Base-by-base conservation (phyloP, 2,797 vertebrate species). In the Cyprinella venusta region DNA sequence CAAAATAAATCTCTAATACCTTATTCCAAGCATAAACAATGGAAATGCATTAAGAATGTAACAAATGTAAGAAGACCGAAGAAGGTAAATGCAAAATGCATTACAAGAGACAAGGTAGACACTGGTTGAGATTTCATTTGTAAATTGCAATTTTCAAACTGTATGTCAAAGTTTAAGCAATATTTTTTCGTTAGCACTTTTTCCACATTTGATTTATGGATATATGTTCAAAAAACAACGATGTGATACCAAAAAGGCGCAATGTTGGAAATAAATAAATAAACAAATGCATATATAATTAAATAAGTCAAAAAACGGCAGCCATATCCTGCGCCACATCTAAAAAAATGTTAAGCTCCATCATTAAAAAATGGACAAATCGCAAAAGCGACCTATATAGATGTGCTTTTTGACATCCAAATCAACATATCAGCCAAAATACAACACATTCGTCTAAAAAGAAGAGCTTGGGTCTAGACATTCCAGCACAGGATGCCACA, bases 401-500 rank as follows among this genome's bases (percentile, higher is more conserved):
- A 33, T 26, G 40, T 56, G 52, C 61, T 68, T 79, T 63, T 67
- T 68, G 24, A 70, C 50, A 69, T 18, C 16, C 76, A 79, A 70
- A 18, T 77, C 30, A 70, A 77, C 50, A 81, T 84, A 2, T 86
- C 21, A 8, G 4, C 52, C 18, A 82, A 77, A 71, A 76, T 15
- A 33, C 50, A 81, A 54, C 16, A 76, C 15, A 69, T 74, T 63
- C 0, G 42, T n/a, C 15, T 9, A 4, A 18, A 75, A 38, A 50
- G n/a, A n/a, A 92, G 92, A 94, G 89, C 80, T 91, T 36, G 77
- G 90, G 86, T 89, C 87, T 83, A 76, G 33, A 63, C 84, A 89
- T 88, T 87, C 88, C 91, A 86, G 84, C 72, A 86, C 68, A 86
- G 80, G 86, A 54, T 80, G 67, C 79, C 78, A 83, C 74, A 76